A percentile compares a stretch with the other conserved stretches of the same genome.
phyloP scores from a whole-genome alignment of 2,113 vertebrate species.

The Lamprotornis superbus region DNA sequence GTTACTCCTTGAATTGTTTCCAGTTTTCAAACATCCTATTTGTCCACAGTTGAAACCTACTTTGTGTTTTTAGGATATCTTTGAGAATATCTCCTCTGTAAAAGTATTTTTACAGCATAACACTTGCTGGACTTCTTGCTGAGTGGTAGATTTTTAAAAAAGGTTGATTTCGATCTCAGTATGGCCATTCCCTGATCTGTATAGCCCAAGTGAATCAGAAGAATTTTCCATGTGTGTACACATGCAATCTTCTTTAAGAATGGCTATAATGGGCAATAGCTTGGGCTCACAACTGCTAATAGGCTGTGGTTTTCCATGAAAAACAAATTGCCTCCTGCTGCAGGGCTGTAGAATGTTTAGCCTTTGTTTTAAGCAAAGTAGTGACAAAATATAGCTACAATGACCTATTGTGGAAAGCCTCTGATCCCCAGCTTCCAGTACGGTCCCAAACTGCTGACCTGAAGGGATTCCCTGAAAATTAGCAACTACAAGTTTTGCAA shows the following conservation, averaged over 20 bases:
- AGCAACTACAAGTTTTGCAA: not conserved
- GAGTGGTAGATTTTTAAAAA: not conserved
- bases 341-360: not conserved
- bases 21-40: not conserved
- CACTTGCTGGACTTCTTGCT: not conserved
- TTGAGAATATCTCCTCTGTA: not conserved
- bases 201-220: not conserved
- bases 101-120: not conserved
- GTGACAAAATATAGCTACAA: not conserved
- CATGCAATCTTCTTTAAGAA: not conserved
- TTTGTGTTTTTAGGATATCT: not conserved
- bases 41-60: not conserved
- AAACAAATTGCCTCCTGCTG: not conserved
- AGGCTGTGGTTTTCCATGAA: conserved; percentile 9
- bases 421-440: not conserved
- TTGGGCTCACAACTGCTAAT: conserved; percentile 19
- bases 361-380: not conserved
- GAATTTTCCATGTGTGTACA: not conserved
- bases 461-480: not conserved
- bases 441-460: not conserved
- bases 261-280: conserved; percentile 1
- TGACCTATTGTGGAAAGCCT: not conserved
- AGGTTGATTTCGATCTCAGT: not conserved
- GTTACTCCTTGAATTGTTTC: not conserved
- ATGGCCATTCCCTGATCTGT: not conserved